These are phyloP conservation scores for Ochropacha duplaris DNA, from an alignment of 2,888 invertebrate genomes.

Conservation along the genomic window DNA sequence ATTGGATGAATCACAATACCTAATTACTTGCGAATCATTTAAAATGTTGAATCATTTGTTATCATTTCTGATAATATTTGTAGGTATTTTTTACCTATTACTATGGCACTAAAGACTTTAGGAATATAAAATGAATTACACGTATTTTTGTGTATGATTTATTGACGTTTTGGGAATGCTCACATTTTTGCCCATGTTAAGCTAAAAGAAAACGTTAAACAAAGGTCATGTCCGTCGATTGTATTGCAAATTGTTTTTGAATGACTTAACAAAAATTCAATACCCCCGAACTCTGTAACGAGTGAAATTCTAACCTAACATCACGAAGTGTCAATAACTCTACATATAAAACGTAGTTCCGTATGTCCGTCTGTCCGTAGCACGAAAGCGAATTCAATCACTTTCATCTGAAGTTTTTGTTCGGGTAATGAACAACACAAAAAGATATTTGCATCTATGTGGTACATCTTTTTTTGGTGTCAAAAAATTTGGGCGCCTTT, in stretches of 20 bases:
- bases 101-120: too few relatives aligned
- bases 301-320: slow-evolving; percentile 54
- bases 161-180: too few relatives aligned
- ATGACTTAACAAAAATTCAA: background rate
- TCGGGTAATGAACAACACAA: slow-evolving; percentile 67
- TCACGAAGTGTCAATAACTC: slow-evolving; percentile 52
- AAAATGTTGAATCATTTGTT: too few relatives aligned
- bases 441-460: slow-evolving; percentile 77
- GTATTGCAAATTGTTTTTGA: background rate
- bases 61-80: too few relatives aligned
- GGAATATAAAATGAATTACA: too few relatives aligned
- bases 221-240: background rate
- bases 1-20: background rate
- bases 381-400: slow-evolving; percentile 73
- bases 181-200: background rate
- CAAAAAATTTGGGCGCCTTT: slow-evolving; percentile 57
- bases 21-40: background rate
- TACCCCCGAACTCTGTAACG: slow-evolving; percentile 49
- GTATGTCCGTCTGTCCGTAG: slow-evolving; percentile 26
- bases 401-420: slow-evolving; percentile 72
- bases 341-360: slow-evolving; percentile 21
- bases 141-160: too few relatives aligned
- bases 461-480: slow-evolving; percentile 68
- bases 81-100: too few relatives aligned
- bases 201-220: background rate